Conservation (phyloP, 2,888 invertebrate genomes). For the Anoplius nigerrimus region DNA sequence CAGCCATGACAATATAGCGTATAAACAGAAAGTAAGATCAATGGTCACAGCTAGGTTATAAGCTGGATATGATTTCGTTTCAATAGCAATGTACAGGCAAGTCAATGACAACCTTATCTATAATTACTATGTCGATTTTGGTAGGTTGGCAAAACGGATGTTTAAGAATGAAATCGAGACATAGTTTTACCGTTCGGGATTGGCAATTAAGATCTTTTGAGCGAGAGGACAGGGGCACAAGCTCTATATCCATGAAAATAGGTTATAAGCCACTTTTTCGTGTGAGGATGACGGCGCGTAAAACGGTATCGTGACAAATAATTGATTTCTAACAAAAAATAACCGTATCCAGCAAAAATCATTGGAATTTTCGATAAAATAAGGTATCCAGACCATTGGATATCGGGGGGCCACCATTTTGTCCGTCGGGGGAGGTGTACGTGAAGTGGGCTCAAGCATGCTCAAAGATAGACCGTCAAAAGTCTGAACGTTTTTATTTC, state of each 20-base stretch:
- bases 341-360: constrained; percentile 36
- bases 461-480: constrained; percentile 70
- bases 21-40: constrained; percentile 65
- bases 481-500: constrained; percentile 55
- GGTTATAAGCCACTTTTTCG: constrained; percentile 62
- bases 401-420: constrained; percentile 76
- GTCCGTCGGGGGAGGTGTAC: constrained; percentile 75
- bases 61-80: constrained; percentile 52
- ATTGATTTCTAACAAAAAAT: constrained; percentile 33
- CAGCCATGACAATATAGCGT: constrained; percentile 57
- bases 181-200: constrained; percentile 57
- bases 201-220: constrained; percentile 65
- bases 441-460: constrained; percentile 73
- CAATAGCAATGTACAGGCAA: constrained; percentile 25
- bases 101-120: constrained; percentile 9
- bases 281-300: constrained; percentile 29
- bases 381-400: constrained; percentile 67
- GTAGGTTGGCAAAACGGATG: constrained; percentile 11
- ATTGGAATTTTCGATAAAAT: constrained; percentile 60
- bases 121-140: background rate
- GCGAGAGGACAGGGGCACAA: constrained; percentile 60
- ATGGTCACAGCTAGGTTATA: constrained; percentile 65
- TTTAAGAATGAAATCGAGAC: constrained; percentile 36
- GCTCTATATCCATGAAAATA: constrained; percentile 60
- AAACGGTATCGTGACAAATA: constrained; percentile 35